A percentile compares a stretch with the other conserved stretches of the same genome.
Conservation (phyloP, 2,888 invertebrate genomes). For the Eupithecia abbreviata region DNA sequence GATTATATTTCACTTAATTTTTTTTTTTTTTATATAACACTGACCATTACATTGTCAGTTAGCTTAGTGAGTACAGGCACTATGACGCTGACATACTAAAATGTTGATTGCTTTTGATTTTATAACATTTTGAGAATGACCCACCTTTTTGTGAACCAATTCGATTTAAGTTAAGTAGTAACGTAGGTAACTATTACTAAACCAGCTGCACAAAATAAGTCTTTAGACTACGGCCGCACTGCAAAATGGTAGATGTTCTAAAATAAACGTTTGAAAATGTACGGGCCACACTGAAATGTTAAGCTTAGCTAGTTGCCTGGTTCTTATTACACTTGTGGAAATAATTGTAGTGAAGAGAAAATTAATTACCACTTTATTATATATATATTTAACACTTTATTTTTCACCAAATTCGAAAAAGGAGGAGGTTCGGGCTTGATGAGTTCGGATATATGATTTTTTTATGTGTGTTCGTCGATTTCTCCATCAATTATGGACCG, state of each 20-base stretch:
- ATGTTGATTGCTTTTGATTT: conserved; percentile 35
- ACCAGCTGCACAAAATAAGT: neutral
- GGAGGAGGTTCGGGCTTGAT: no score
- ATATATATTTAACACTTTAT: no score
- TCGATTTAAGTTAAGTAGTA: neutral
- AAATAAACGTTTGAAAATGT: neutral
- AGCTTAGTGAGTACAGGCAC: conserved; percentile 4
- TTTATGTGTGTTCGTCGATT: no score
- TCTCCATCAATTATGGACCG: no score
- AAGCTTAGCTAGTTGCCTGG: neutral
- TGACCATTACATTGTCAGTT: neutral
- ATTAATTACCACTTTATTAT: no score
- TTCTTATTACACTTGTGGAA: no score
- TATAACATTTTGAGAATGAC: conserved; percentile 26
- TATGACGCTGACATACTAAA: conserved; percentile 24
- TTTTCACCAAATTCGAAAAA: no score
- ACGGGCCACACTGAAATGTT: neutral
- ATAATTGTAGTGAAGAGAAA: no score
- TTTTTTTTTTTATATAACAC: no score
- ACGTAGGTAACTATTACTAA: conserved; percentile 4
- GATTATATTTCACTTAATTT: no score
- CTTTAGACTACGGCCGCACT: neutral
- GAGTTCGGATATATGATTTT: no score
- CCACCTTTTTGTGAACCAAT: conserved; percentile 14
- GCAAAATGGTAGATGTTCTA: neutral